Evolutionary conservation across 2,888 invertebrate genomes (phyloP).

Genomic region (Sepioteuthis lessoniana): DNA sequence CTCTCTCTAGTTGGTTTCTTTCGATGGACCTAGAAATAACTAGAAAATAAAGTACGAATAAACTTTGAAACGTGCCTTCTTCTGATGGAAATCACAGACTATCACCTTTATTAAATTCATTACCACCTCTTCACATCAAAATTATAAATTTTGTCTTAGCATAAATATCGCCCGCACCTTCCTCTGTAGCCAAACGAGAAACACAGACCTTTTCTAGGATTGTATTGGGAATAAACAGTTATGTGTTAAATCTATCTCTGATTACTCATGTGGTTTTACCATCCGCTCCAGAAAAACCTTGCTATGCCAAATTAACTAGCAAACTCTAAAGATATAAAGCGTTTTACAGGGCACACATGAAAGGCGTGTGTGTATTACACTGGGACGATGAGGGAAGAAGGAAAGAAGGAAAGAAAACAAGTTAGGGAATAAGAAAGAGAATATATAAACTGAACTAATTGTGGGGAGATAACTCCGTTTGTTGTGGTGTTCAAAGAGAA

Average conservation of each 20-base stretch:
- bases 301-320: constrained; percentile 33
- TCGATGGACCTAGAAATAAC: neutral
- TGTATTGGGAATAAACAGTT: constrained; percentile 6
- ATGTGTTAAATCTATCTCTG: neutral
- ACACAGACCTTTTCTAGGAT: neutral
- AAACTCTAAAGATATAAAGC: neutral
- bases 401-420: neutral
- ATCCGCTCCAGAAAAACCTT: constrained; percentile 17
- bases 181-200: neutral
- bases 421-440: neutral
- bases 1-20: neutral
- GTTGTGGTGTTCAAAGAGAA: neutral
- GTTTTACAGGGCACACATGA: constrained; percentile 33
- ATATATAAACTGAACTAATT: neutral
- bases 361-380: neutral
- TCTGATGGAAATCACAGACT: neutral
- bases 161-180: neutral
- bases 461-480: neutral
- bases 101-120: constrained; percentile 33
- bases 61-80: neutral
- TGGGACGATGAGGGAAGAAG: neutral
- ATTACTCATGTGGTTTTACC: constrained; percentile 4
- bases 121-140: neutral
- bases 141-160: neutral
- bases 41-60: neutral